Base-by-base conservation (phyloP, 2,797 vertebrate species). In the Serranus cabrilla region DNA sequence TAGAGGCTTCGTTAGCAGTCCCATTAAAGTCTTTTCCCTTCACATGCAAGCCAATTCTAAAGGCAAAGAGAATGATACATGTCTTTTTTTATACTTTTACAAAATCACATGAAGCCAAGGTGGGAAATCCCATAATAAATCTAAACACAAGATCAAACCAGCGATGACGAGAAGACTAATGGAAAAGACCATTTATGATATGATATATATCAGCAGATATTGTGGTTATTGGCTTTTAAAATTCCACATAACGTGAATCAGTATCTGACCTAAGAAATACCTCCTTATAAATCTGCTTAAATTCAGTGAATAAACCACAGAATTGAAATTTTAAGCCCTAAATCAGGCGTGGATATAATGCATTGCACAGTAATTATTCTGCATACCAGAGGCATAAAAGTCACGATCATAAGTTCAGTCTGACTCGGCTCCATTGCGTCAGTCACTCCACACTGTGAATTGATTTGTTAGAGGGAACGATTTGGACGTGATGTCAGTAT, bases 321-420 rank as follows among this genome's bases (percentile, higher is more conserved):
- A 83, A 75, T 40, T 62, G 39, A 65, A 51, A 77, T 71, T 12
- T 71, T 18, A 78, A 51, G 55, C 63, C 75, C 45, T 61, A 52
- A 78, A 80, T 83, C 64, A 55, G 2, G n/a, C 20, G 1, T 27
- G 8, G 23, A 49, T 60, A 73, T 71, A 40, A 55, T 25, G 16
- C 50, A 51, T 34, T 74, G 54, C 58, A 51, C 49, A 60, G 67
- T 39, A 60, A 81, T 74, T 66, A 75, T 80, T 63, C 54, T 74
- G 77, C 67, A 80, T 67, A 55, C 58, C 74, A 75, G 68, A 74
- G 40, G 47, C 37, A 69, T 64, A 75, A 70, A 83, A 67, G 42
- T 40, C 59, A 50, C 23, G 25, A 85, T 70, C 65, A 55, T 40
- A 67, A 45, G 49, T 67, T 78, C 49, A 21, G 52, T 61, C 60